Conservation (phyloP, 1,140 invertebrate genomes). For the Pinna nobilis region DNA sequence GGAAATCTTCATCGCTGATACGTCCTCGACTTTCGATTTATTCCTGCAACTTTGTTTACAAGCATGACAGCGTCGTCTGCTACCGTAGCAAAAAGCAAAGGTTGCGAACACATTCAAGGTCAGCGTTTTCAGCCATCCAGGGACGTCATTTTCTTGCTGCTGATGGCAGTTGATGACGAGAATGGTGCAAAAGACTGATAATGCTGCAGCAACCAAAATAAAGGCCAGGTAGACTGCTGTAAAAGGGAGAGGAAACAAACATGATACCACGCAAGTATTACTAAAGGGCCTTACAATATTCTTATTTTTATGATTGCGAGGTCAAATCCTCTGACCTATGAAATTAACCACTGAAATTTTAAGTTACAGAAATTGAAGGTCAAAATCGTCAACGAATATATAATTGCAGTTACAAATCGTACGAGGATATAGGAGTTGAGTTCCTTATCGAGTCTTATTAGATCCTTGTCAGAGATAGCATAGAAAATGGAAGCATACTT, state of each 20-base stretch:
- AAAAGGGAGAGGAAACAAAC: not conserved
- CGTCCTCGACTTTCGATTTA: not conserved
- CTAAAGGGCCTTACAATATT: not conserved
- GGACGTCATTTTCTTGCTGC: not conserved
- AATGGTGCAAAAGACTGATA: slow-evolving; percentile 24
- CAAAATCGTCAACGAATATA: not conserved
- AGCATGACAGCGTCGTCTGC: not conserved
- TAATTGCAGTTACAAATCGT: too few species aligned
- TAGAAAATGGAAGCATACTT: too few species aligned
- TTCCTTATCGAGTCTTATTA: too few species aligned
- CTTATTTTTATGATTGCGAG: not conserved
- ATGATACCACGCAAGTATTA: not conserved
- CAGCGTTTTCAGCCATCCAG: not conserved
- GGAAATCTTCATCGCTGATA: not conserved
- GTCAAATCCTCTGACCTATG: not conserved
- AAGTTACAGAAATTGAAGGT: not conserved
- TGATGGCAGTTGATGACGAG: slow-evolving; percentile 18
- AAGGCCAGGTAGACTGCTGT: slow-evolving; percentile 25
- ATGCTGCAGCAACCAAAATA: not conserved
- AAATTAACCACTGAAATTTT: not conserved
- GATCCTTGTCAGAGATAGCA: too few species aligned
- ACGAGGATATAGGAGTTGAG: too few species aligned
- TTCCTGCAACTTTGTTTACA: not conserved
- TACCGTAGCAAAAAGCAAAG: not conserved
- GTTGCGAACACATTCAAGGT: not conserved